Evolutionary conservation across 2,888 invertebrate species (phyloP), one percentile per base, ranked within the genome.

Genomic region (Meloe dianella): DNA sequence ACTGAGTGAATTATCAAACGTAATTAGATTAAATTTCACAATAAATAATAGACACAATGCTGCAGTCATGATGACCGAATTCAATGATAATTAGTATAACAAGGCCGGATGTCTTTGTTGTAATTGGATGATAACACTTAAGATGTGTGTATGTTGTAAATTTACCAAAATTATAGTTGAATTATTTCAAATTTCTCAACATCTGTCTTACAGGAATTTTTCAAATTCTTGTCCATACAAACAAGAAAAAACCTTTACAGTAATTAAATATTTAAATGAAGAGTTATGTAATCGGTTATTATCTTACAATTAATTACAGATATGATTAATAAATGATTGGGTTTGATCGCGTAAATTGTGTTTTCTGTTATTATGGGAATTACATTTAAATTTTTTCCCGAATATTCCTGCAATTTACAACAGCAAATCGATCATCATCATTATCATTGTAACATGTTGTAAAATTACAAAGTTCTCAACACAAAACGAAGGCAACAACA

Each of bases 121-220:
- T 73, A 75, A 75, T 75, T 74, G 73, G 67, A 74, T 74, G 72
- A 75, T 74, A 71, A 65, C 70, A 66, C 68, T 71, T 47, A 60
- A 64, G 62, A 60, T 41, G 66, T 51, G 66, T 51, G 51, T 51
- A 17, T 67, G 61, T 63, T 64, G 64, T 60, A 57, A 58, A 60
- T 61, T 65, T 57, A 38, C 38, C 38, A 17, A 60, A 60, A 38
- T 60, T 60, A 60, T 30, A 41, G 22, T 41, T n/a, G 41, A 17
- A 17, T 9, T 35, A 27, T 60, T 60, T 38, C 38, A 41, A 10
- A 41, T 41, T 41, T 8, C n/a, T 8, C n/a, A 54, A 27, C 27
- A 54, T 54, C 27, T 27, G 54, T 12, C 27, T 54, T 54, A 14
- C 0, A 14, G 12, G 12, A 24, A 51, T 41, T 41, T 8, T 17